Evolutionary conservation across 1,140 invertebrate genomes (phyloP), one percentile per base, ranked within the genome.

Genomic region (Aporrectodea caliginosa): DNA sequence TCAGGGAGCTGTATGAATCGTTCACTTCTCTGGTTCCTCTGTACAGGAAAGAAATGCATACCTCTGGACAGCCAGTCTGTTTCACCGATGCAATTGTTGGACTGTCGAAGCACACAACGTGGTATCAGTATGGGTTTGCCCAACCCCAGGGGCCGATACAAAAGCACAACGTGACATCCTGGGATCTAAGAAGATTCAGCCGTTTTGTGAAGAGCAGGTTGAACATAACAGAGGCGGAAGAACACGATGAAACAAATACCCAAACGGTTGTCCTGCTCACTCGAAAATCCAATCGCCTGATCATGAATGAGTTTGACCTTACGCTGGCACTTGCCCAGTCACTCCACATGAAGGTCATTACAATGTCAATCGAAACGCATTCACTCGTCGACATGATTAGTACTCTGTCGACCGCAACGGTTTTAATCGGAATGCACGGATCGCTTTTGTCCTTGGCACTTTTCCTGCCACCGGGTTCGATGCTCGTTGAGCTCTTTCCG

Each of bases 351-450:
- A 84, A 86, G 79, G 85, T 88, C 27, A 32, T 84, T 32, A 80
- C 78, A 2, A 72, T 89, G n/a, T 84, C 84, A 69, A 78, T 86
- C 30, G 86, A 87, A 78, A 84, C 83, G 2, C 82, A 86, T 79
- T 79, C 81, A n/a, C 33, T 87, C 14, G 79, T 72, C 30, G 84
- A 89, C 43, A 84, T 90, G 27, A 84, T 90, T 27, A 30, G 83
- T 16, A 79, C 83, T 69, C 77, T 90, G 2, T 75, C 72, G 2
- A 72, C 83, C 70, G 85, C 88, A 29, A 82, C 82, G 81, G 92
- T 98, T 79, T 92, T 98, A 78, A 94, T 98, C 85, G 97, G 97
- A 34, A 97, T 99, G 89, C 98, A 99, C 89, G 98, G 98, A 33
- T 95, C 97, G 80, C 95, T 97, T 0, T 87, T 99, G 16, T 95